Conservation (phyloP, 2,113 vertebrate species). For the Cepphus grylle region DNA sequence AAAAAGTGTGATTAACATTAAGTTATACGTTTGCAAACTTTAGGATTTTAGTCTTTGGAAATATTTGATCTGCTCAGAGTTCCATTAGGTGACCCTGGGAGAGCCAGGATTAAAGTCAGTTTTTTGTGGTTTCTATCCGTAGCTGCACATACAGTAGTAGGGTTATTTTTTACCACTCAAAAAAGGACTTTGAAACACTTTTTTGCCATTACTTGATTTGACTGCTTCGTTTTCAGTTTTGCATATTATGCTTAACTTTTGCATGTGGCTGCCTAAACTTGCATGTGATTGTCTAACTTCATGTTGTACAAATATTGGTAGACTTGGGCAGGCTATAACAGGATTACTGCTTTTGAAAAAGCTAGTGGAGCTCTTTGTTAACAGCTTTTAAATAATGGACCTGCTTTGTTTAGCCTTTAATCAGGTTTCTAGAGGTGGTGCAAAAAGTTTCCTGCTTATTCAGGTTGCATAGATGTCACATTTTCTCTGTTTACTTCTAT, state of each 20-base stretch:
- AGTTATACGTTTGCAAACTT: background rate
- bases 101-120: background rate
- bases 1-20: background rate
- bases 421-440: background rate
- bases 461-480: background rate
- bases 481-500: background rate
- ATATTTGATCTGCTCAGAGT: background rate
- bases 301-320: background rate
- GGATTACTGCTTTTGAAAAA: background rate
- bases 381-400: background rate
- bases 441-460: background rate
- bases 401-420: background rate
- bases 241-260: background rate
- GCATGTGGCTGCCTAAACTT: background rate
- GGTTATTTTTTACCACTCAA: background rate
- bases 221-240: background rate
- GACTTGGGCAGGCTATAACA: background rate
- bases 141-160: background rate
- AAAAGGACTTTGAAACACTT: background rate
- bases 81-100: background rate
- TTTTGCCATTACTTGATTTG: background rate
- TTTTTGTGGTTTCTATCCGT: background rate
- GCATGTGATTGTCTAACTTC: background rate
- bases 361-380: background rate
- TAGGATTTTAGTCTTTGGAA: background rate